phyloP scores from a whole-genome alignment of 1,140 invertebrate species.

The Coptotermes formosanus region DNA sequence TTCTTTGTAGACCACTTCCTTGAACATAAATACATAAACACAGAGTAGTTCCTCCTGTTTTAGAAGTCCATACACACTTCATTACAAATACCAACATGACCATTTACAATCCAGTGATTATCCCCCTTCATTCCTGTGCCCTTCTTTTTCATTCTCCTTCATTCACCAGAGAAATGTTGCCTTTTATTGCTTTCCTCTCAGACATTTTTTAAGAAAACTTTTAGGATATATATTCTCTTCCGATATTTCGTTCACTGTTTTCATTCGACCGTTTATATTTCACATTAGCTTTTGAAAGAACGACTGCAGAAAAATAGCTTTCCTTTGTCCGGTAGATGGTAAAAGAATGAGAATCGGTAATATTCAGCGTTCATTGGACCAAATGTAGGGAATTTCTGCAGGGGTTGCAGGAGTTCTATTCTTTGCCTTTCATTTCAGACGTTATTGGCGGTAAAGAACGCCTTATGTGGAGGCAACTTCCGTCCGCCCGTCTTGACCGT shows the following conservation, averaged over 20 bases:
- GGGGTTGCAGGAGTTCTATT: no score
- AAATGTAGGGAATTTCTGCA: neutral
- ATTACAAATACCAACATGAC: conserved; percentile 12
- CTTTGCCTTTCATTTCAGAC: no score
- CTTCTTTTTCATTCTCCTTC: neutral
- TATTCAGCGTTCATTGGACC: neutral
- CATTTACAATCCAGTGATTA: conserved; percentile 13
- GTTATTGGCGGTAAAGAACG: no score
- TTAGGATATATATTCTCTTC: neutral
- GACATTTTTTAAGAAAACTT: neutral
- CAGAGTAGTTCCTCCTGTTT: neutral
- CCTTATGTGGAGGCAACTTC: no score
- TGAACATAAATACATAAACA: neutral
- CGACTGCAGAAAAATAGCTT: neutral
- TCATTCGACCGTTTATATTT: neutral
- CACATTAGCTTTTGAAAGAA: neutral
- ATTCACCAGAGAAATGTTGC: neutral
- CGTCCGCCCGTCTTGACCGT: no score
- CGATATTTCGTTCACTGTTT: neutral
- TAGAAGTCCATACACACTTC: neutral
- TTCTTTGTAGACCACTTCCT: neutral
- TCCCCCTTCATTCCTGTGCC: neutral
- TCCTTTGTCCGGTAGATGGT: neutral
- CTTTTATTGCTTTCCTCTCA: neutral
- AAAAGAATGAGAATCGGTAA: neutral